phyloP scores from a whole-genome alignment of 2,888 invertebrate species.

The Erebia ligea region DNA sequence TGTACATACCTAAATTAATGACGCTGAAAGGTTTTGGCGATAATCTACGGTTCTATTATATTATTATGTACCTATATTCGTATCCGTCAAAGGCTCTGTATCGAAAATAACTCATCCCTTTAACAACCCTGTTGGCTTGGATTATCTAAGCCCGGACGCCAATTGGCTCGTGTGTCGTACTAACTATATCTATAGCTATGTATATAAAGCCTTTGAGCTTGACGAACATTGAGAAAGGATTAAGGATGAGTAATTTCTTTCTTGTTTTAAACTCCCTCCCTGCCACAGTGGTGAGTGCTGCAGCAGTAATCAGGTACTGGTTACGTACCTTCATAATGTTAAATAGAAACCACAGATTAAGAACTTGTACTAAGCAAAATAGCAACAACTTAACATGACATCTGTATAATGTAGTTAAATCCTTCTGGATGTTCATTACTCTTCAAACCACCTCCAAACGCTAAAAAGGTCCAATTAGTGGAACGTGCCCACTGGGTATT shows the following conservation, averaged over 20 bases:
- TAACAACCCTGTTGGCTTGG: constrained; percentile 4
- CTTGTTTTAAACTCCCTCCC: background rate
- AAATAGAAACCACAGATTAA: too few species aligned
- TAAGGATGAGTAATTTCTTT: background rate
- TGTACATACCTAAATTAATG: background rate
- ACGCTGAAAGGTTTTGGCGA: constrained; percentile 1
- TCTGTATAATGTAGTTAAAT: too few species aligned
- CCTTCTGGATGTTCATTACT: too few species aligned
- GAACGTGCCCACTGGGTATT: background rate
- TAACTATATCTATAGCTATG: too few species aligned
- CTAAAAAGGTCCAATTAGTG: too few species aligned
- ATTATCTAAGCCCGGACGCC: constrained; percentile 4
- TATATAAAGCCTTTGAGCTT: background rate
- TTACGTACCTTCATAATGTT: too few species aligned
- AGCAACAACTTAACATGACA: too few species aligned
- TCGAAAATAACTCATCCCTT: constrained; percentile 17
- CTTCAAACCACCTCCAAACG: too few species aligned
- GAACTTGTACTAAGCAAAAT: too few species aligned
- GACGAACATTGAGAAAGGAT: background rate
- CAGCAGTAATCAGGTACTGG: too few species aligned
- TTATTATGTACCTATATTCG: constrained; percentile 16
- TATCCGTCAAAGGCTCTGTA: constrained; percentile 10
- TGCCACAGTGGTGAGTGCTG: too few species aligned
- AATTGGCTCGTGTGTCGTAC: background rate
- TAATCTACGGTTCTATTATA: constrained; percentile 19